Evolutionary conservation across 2,888 invertebrate species (phyloP), one percentile per base, ranked within the genome.

Genomic region (Drosophila nr. perissopoda): DNA sequence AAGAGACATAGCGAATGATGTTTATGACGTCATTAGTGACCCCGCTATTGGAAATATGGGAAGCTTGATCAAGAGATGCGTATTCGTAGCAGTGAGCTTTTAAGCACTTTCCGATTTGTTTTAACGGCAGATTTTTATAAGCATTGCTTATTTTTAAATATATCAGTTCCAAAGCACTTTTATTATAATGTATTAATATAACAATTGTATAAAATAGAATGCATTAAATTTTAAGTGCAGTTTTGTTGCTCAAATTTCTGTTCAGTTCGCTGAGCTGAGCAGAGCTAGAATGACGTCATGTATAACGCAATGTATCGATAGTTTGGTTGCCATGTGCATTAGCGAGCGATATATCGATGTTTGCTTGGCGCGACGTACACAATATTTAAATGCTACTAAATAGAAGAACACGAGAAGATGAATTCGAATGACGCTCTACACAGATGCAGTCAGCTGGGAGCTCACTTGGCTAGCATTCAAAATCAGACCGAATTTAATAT

Each of bases 21-120:
- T 33, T 53, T 48, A 51, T 78, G 77, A 70, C 80, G 77, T 78
- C 80, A 79, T 64, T 52, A 75, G 64, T 67, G 77, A 78, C 80
- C 80, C 76, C 48, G 71, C 62, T 34, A 34, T 31, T 58, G 61
- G 45, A 38, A 67, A 29, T 45, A 31, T 25, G 42, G 45, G 16
- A 16, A 78, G 62, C 79, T 73, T 75, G 75, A 79, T 77, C 79
- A 63, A 63, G 29, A 52, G 31, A 27, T 11, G 25, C n/a, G 40
- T 21, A 42, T 31, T 40, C 49, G 10, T 66, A 69, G 60, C 76
- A 63, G 8, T 60, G 13, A 74, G 79, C 79, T 74, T 77, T 66
- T 45, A 45, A 16, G 8, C 45, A 45, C 8, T 4, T 25, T 16
- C 7, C 4, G 4, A 16, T 4, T 16, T 4, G 4, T 21, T 11